Percentiles rank a stretch among this genome's conserved stretches.
Evolutionary conservation across 2,888 invertebrate genomes (phyloP).

Genomic region (Idaea straminata): DNA sequence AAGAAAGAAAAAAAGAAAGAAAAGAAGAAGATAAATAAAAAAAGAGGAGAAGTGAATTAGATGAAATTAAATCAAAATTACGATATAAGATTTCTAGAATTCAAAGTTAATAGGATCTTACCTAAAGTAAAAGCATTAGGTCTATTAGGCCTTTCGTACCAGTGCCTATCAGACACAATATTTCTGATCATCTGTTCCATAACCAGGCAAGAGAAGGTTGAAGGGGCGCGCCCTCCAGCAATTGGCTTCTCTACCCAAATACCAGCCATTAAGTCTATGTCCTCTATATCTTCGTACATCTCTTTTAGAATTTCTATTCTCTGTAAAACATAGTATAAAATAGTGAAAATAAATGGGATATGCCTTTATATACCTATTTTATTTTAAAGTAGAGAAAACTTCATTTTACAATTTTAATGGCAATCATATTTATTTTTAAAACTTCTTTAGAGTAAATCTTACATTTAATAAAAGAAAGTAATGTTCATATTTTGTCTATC

Average conservation of each 20-base stretch:
- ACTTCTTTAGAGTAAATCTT: no score
- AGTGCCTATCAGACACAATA: conserved; percentile 91
- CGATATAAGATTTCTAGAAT: background rate
- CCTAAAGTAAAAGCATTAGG: conserved; percentile 52
- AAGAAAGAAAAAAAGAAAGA: no score
- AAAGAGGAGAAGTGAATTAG: no score
- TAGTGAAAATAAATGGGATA: background rate
- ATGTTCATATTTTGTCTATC: no score
- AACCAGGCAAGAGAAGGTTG: conserved; percentile 92
- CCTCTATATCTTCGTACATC: conserved; percentile 81
- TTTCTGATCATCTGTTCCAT: conserved; percentile 90
- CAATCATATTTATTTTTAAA: no score
- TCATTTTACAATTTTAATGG: no score
- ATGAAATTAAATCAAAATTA: background rate
- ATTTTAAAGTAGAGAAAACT: no score
- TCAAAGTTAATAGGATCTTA: conserved; percentile 26
- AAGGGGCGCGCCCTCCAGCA: conserved; percentile 90
- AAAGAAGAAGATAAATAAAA: no score
- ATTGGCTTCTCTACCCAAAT: conserved; percentile 90
- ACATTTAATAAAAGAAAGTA: no score
- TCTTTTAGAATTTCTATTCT: conserved; percentile 47
- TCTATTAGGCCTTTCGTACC: conserved; percentile 74
- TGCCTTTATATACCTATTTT: no score
- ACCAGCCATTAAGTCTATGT: conserved; percentile 93
- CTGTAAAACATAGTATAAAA: conserved; percentile 32